Evolutionary conservation across 2,113 vertebrate species (phyloP).

Genomic region (Elachura formosa): DNA sequence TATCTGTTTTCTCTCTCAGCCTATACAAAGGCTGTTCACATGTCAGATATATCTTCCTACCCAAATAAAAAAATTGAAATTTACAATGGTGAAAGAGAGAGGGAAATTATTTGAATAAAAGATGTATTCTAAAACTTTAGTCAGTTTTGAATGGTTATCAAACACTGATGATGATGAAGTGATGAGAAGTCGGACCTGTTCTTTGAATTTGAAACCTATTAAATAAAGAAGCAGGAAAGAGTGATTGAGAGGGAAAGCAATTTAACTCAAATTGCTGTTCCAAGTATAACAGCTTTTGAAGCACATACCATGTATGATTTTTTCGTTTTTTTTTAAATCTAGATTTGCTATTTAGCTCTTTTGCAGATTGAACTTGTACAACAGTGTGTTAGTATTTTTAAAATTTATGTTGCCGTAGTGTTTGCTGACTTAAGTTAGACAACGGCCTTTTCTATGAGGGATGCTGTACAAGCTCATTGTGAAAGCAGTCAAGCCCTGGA

Average conservation of each 20-base stretch:
- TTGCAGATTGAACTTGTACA: not conserved
- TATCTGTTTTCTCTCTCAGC: not conserved
- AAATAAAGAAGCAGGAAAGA: not conserved
- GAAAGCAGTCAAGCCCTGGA: not conserved
- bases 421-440: not conserved
- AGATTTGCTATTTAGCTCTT: not conserved
- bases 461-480: not conserved
- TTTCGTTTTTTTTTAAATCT: not conserved
- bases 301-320: not conserved
- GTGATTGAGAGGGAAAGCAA: not conserved
- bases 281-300: not conserved
- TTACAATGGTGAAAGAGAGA: not conserved
- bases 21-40: not conserved
- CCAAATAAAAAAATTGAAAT: not conserved
- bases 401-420: not conserved
- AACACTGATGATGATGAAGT: not conserved
- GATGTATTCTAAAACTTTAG: not conserved
- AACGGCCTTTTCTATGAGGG: not conserved
- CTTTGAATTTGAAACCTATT: not conserved
- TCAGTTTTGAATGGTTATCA: not conserved
- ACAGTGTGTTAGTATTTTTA: not conserved
- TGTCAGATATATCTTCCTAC: not conserved
- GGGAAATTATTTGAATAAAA: not conserved
- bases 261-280: not conserved
- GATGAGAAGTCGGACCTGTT: not conserved